Evolutionary conservation across 2,888 invertebrate species (phyloP).

Genomic region (Acanthosepion lycidas): DNA sequence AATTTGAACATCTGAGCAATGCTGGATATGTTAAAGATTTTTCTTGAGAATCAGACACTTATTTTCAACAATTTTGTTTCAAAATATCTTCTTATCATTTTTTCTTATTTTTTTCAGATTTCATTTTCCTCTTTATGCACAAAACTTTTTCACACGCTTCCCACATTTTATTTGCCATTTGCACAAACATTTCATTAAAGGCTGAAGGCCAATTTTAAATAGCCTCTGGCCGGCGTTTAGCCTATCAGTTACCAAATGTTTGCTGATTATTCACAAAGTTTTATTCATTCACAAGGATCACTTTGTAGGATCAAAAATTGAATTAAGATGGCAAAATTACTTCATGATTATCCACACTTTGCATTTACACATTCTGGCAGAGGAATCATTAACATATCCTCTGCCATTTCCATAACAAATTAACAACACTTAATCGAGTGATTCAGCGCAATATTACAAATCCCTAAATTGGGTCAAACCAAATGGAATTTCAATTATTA

Average conservation of each 20-base stretch:
- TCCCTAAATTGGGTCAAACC: background rate
- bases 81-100: background rate
- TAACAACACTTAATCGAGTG: background rate
- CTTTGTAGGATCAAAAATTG: background rate
- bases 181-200: background rate
- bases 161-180: background rate
- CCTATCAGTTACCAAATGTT: background rate
- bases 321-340: background rate
- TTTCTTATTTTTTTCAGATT: background rate
- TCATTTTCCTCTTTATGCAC: background rate
- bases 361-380: background rate
- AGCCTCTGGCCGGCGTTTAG: background rate
- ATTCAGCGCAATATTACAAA: background rate
- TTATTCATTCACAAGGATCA: background rate
- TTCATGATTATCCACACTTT: background rate
- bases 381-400: background rate
- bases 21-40: too few relatives aligned
- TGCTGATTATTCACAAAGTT: background rate
- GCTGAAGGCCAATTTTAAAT: conserved; percentile 8
- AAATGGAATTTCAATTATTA: background rate
- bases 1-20: too few relatives aligned
- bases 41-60: too few relatives aligned
- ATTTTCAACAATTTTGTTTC: conserved; percentile 2
- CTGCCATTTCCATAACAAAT: conserved; percentile 8
- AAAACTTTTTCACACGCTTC: background rate